These are phyloP conservation scores for Catocala fraxini DNA, from an alignment of 2,888 invertebrate species.

Conservation along the genomic window DNA sequence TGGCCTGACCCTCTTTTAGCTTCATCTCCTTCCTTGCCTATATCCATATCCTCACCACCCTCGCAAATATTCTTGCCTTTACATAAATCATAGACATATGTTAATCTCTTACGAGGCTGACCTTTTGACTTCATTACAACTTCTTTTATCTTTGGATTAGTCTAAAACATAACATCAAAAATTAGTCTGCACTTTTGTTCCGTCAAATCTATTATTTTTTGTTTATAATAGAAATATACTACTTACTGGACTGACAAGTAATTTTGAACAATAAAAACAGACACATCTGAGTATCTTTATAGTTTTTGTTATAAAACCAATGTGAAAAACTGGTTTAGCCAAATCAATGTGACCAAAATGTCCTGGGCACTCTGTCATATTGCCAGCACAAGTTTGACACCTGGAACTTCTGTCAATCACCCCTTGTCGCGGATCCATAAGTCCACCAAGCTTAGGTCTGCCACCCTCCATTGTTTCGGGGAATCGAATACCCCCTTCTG, in stretches of 20 bases:
- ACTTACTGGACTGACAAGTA: conserved; percentile 97
- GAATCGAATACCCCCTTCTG: conserved; percentile 98
- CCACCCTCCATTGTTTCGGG: conserved; percentile 99
- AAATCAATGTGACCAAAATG: conserved; percentile 99
- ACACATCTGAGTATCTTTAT: conserved; percentile 99
- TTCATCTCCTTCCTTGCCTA: conserved; percentile 92
- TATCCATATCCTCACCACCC: conserved; percentile 99
- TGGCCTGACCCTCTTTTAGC: conserved; percentile 89
- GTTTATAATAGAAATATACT: conserved; percentile 7
- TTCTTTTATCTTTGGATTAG: conserved; percentile 97
- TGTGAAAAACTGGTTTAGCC: conserved; percentile 99
- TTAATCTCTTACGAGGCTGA: conserved; percentile 97
- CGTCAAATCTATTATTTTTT: not conserved
- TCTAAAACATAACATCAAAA: conserved; percentile 81
- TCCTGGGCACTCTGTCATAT: conserved; percentile 99
- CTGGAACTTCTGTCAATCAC: conserved; percentile 97
- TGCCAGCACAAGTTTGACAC: conserved; percentile 98
- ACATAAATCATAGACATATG: conserved; percentile 98
- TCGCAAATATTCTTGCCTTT: conserved; percentile 99
- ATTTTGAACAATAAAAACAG: conserved; percentile 99
- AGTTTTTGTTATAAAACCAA: conserved; percentile 98
- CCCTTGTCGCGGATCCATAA: conserved; percentile 99
- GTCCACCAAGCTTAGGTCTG: conserved; percentile 98
- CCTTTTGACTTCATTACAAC: conserved; percentile 98
- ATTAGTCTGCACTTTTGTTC: not conserved